Base-by-base conservation (phyloP, 37 sponge, comb jelly and placozoan species). In the Spongilla lacustris region DNA sequence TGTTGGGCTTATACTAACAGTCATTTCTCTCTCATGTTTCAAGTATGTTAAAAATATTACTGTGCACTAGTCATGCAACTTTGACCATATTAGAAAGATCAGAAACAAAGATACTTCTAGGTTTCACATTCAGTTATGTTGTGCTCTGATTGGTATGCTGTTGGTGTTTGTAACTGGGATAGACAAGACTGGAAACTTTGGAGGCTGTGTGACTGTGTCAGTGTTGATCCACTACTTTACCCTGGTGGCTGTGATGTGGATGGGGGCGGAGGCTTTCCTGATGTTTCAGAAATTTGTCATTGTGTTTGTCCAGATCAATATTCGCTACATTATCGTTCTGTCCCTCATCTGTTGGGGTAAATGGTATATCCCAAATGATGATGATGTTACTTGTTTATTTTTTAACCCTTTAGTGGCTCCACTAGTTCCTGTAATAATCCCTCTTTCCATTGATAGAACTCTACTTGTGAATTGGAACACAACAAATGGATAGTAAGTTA, bases 261-360 rank as follows among this genome's bases (percentile, higher is more conserved):
- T 82, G 83, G 82, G 73, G 28, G 80, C 80, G 24, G 88, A 87
- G 80, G 82, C 88, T 24, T 84, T 88, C 2, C 76, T 82, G 28
- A 73, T 88, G 73, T 88, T 81, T 31, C 79, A 81, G 68, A 81
- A 81, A 38, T 50, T 88, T 26, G 84, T 83, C 38, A 25, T 88
- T 67, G 89, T 88, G 24, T 88, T 88, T 50, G 27, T 36, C n/a
- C 85, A 30, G 35, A 50, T 78, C 67, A 83, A 75, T 11, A 74
- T 22, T 12, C 73, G 24, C 11, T 66, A 35, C 29, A 66, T 69
- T 11, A 46, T 88, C 26, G 72, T 66, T 26, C 41, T 73, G 4
- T 88, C 83, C 29, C 23, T 88, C 10, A 25, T 88, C 25, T 81
- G 89, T 31, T 88, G 89, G 89, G 88, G 89, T 88, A 82, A 31